Conservation (phyloP, 2,888 invertebrate species). For the Crepidodera aurea region DNA sequence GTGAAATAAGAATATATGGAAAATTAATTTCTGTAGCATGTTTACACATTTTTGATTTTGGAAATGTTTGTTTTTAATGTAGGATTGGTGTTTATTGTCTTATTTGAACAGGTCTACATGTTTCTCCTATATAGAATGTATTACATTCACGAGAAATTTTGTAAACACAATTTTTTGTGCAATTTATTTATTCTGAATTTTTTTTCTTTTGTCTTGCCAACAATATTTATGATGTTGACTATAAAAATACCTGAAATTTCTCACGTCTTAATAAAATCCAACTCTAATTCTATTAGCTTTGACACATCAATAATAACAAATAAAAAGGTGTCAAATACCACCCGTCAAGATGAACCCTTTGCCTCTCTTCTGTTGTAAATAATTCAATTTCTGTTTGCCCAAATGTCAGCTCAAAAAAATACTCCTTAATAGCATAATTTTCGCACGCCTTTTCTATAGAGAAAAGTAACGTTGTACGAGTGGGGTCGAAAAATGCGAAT, state of each 20-base stretch:
- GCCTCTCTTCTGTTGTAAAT: constrained; percentile 1
- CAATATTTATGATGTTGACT: too few relatives aligned
- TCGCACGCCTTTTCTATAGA: constrained; percentile 56
- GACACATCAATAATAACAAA: constrained; percentile 44
- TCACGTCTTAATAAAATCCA: background rate
- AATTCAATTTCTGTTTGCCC: constrained; percentile 21
- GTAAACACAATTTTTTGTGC: too few relatives aligned
- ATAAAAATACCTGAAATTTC: background rate
- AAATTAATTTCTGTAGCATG: too few relatives aligned
- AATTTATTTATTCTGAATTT: too few relatives aligned
- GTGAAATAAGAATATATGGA: too few relatives aligned
- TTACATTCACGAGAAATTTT: too few relatives aligned
- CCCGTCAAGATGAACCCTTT: constrained; percentile 37
- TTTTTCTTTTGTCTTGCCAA: too few relatives aligned
- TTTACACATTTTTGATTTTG: too few relatives aligned
- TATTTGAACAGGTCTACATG: too few relatives aligned
- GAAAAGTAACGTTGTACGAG: constrained; percentile 50
- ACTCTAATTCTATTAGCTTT: constrained; percentile 30
- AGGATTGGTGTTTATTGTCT: too few relatives aligned
- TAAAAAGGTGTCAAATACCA: constrained; percentile 42
- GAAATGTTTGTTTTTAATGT: too few relatives aligned
- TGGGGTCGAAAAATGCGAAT: constrained; percentile 47
- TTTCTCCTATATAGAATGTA: too few relatives aligned
- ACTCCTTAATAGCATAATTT: constrained; percentile 55
- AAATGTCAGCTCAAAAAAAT: constrained; percentile 43